Conservation (phyloP, 2,113 vertebrate species). For the Campylomormyrus numenius region DNA sequence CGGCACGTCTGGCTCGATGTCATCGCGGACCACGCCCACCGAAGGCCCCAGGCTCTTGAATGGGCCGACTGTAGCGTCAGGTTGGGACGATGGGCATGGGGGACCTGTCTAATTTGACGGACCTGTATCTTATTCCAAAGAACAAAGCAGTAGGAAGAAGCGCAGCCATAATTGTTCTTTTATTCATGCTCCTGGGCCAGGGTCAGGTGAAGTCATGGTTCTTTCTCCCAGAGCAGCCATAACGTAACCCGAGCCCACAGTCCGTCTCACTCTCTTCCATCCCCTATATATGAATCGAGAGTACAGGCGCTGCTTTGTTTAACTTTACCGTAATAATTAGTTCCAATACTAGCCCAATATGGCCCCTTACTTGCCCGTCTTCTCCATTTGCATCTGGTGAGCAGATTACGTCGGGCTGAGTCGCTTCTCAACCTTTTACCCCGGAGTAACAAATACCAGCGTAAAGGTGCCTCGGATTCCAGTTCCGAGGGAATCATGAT, state of each 20-base stretch:
- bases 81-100: slow-evolving; percentile 26
- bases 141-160: slow-evolving; percentile 72
- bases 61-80: slow-evolving; percentile 59
- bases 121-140: slow-evolving; percentile 78
- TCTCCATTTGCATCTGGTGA: background rate
- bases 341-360: background rate
- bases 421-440: background rate
- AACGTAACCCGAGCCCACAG: slow-evolving; percentile 54
- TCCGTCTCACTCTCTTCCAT: slow-evolving; percentile 30
- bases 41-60: slow-evolving; percentile 57
- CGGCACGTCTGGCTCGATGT: slow-evolving; percentile 44
- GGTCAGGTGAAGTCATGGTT: background rate
- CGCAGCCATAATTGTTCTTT: slow-evolving; percentile 73
- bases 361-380: background rate
- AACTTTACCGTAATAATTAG: background rate
- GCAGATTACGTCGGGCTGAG: background rate
- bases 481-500: background rate
- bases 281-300: slow-evolving; percentile 59
- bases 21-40: slow-evolving; percentile 46
- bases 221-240: background rate
- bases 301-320: slow-evolving; percentile 65
- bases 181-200: slow-evolving; percentile 40
- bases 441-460: background rate
- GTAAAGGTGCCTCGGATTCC: background rate
- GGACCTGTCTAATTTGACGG: slow-evolving; percentile 73